Evolutionary conservation across 2,113 vertebrate species (phyloP).

Genomic region (Pogona vitticeps): DNA sequence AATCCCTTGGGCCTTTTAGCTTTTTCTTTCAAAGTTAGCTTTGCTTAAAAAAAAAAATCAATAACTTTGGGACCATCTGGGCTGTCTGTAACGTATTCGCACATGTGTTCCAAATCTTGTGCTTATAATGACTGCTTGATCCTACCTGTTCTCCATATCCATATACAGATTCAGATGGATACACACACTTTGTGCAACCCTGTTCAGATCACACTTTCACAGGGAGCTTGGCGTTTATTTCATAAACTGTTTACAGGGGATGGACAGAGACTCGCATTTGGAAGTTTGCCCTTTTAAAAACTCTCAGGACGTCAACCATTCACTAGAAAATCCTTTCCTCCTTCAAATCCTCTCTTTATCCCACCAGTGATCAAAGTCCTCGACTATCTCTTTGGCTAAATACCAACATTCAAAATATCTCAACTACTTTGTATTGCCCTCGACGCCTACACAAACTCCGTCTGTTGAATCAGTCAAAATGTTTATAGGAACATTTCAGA

Average conservation of each 20-base stretch:
- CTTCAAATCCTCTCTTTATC: constrained; percentile 2
- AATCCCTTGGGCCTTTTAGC: constrained; percentile 69
- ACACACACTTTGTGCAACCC: constrained; percentile 3
- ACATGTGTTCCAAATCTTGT: constrained; percentile 42
- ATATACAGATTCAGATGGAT: constrained; percentile 34
- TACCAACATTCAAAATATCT: constrained; percentile 34
- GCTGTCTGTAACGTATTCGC: constrained; percentile 30
- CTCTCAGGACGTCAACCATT: constrained; percentile 32
- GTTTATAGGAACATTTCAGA: constrained; percentile 13
- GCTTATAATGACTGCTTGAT: constrained; percentile 42
- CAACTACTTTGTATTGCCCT: constrained; percentile 28
- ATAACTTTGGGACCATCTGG: constrained; percentile 62
- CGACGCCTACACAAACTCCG: constrained; percentile 19
- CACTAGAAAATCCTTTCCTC: constrained; percentile 31
- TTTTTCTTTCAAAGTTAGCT: constrained; percentile 71
- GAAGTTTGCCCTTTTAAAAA: constrained; percentile 38
- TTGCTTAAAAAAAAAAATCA: constrained; percentile 57
- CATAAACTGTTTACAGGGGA: constrained; percentile 18
- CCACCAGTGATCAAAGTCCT: constrained; percentile 38
- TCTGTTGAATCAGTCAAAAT: constrained; percentile 28
- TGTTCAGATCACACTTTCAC: constrained; percentile 5
- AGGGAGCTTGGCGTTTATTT: constrained; percentile 31
- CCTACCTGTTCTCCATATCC: constrained; percentile 30
- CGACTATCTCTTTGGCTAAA: constrained; percentile 25
- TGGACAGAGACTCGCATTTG: not conserved